These are phyloP conservation scores for Cyphomyrus discorhynchus DNA, from an alignment of 2,113 vertebrate species.

Conservation along the genomic window DNA sequence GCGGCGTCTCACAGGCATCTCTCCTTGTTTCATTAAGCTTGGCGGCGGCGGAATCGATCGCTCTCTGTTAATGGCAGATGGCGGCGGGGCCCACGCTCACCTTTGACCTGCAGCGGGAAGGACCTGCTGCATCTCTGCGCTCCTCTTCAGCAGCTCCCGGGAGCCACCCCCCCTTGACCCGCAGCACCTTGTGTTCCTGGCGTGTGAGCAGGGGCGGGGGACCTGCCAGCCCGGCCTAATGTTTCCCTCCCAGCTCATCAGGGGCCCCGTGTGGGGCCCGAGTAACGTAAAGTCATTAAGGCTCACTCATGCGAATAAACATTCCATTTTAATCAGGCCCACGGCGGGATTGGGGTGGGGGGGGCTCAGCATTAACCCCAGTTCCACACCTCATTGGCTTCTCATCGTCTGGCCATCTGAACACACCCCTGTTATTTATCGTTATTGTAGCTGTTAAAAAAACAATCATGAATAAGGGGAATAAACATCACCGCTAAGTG, in stretches of 20 bases:
- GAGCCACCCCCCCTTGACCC: neutral
- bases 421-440: neutral
- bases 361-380: neutral
- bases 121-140: conserved; percentile 5
- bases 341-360: neutral
- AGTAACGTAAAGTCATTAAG: conserved; percentile 11
- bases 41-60: conserved; percentile 22
- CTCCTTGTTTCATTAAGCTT: conserved; percentile 31
- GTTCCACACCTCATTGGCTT: conserved; percentile 12
- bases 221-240: neutral
- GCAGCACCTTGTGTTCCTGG: neutral
- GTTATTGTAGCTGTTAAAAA: neutral
- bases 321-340: conserved; percentile 15
- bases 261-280: neutral
- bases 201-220: neutral
- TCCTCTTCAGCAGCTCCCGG: neutral
- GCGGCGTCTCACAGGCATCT: conserved; percentile 34
- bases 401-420: neutral
- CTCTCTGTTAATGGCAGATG: conserved; percentile 58
- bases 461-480: neutral
- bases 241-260: neutral
- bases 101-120: conserved; percentile 45
- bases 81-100: conserved; percentile 42
- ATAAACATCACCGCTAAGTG: neutral
- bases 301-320: conserved; percentile 18